Evolutionary conservation across 2,888 invertebrate genomes (phyloP), one percentile per base, ranked within the genome.

Genomic region (Aphodius sticticus): DNA sequence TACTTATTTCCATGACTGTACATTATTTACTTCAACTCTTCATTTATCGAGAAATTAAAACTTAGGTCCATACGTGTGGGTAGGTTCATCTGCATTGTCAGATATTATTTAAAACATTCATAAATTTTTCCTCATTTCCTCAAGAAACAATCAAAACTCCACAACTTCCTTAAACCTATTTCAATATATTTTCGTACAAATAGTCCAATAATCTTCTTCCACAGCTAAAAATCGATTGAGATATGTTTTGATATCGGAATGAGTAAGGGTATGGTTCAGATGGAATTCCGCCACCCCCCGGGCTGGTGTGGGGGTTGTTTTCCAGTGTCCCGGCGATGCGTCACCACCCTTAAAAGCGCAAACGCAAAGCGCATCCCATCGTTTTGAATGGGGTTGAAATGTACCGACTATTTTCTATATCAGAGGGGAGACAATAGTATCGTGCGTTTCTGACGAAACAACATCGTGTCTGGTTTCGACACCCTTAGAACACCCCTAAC

Each of bases 361-460:
- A 35, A 36, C 36, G 72, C 72, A 7, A 16, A 12, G 6, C 53
- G 53, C 12, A 53, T 53, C 35, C 15, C 72, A 16, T 53, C 53
- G 53, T 53, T 53, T 53, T 53, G 53, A 53, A 53, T 53, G 53
- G 53, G 53, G 53, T 53, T 53, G 53, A 53, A 53, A 53, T 53
- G 53, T 53, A 9, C 53, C 53, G 53, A 9, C 2, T 53, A 53
- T 53, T 53, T 53, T 53, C 53, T 53, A 53, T 53, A 53, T 9
- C 53, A 7, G 12, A 53, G 53, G 53, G 53, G 53, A 36, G 16
- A 14, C 26, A 16, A 26, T 72, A 53, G 53, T 53, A 53, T 12
- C 76, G 69, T 76, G 16, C 53, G 35, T 26, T 16, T 72, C 15
- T 35, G 14, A 6, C n/a, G 76, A 76, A 71, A 71, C 70, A 78